phyloP scores from a whole-genome alignment of 2,113 vertebrate genomes.

The Alligator sinensis region DNA sequence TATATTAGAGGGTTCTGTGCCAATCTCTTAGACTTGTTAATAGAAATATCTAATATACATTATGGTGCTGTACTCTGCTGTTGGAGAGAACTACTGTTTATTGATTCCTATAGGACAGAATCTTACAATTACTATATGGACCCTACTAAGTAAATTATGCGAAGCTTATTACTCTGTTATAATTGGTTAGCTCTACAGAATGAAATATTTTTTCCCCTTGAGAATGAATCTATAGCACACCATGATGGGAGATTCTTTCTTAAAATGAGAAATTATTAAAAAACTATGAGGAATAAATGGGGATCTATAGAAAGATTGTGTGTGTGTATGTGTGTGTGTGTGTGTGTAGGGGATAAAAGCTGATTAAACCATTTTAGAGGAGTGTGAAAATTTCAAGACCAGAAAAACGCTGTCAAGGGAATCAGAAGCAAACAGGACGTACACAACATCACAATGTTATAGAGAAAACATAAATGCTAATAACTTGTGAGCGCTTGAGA shows the following conservation, averaged over 20 bases:
- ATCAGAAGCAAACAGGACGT: conserved; percentile 43
- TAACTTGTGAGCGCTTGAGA: conserved; percentile 46
- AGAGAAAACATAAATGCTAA: conserved; percentile 35
- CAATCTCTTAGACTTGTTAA: neutral
- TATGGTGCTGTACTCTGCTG: neutral
- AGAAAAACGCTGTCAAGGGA: neutral
- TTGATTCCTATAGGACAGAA: neutral
- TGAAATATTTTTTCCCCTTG: neutral
- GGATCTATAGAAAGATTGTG: neutral
- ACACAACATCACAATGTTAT: neutral
- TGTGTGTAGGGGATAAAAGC: conserved; percentile 4
- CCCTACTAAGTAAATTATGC: neutral
- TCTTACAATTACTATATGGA: neutral
- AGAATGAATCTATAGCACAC: neutral
- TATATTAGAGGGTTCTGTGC: neutral
- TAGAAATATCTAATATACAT: neutral
- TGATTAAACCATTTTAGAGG: conserved; percentile 15
- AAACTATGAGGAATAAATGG: neutral
- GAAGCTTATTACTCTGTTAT: neutral
- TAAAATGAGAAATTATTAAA: neutral
- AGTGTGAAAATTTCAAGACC: conserved; percentile 13
- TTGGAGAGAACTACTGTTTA: fast-evolving
- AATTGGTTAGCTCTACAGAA: neutral
- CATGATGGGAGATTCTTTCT: neutral
- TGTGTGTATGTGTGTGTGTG: neutral